Conservation (phyloP, 2,888 invertebrate species). For the Vandiemenella viatica region DNA sequence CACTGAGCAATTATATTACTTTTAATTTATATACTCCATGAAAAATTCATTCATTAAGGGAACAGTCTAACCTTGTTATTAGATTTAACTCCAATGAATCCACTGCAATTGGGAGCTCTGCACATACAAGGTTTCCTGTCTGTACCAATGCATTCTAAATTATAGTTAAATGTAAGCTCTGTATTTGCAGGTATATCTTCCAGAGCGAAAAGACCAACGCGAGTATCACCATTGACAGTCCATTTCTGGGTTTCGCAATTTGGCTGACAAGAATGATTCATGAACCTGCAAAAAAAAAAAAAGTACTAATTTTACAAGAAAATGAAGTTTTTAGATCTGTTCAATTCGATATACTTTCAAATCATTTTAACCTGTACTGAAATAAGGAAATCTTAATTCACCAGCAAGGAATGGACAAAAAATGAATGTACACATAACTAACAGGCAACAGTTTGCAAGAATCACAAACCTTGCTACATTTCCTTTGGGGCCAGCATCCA, state of each 20-base stretch:
- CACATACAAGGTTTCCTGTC: conserved; percentile 78
- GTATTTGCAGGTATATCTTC: conserved; percentile 64
- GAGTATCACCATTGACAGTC: conserved; percentile 80
- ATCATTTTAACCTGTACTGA: no score
- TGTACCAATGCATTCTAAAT: conserved; percentile 63
- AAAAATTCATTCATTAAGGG: no score
- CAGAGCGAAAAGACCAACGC: conserved; percentile 81
- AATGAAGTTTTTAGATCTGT: no score
- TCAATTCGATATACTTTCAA: no score
- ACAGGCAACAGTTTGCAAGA: no score
- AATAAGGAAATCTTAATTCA: no score
- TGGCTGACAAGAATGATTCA: conserved; percentile 93
- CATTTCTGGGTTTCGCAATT: conserved; percentile 94
- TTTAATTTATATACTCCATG: no score
- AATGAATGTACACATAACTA: no score
- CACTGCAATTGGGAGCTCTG: conserved; percentile 73
- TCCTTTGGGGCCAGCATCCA: conserved; percentile 92
- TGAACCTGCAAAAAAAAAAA: conserved; percentile 39
- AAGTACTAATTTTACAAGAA: no score
- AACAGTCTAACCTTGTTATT: no score
- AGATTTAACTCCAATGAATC: conserved; percentile 66
- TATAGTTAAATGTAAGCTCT: conserved; percentile 91
- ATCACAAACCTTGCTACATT: conserved; percentile 44
- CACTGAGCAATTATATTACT: no score
- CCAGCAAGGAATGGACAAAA: no score